Conservation (phyloP, 2,888 invertebrate genomes). For the Cyaniris semiargus region DNA sequence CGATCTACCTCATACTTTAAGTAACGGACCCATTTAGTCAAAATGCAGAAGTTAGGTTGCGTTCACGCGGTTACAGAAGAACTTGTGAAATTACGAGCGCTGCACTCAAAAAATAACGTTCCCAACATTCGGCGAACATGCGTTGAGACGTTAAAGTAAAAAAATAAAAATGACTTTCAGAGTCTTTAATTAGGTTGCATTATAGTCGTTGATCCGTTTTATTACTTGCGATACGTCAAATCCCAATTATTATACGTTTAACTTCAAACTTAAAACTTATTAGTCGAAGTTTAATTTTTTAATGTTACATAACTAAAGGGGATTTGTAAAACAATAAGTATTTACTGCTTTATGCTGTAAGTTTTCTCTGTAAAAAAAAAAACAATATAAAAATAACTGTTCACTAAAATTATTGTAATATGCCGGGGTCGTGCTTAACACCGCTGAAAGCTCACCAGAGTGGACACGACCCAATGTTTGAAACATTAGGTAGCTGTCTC, state of each 20-base stretch:
- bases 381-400: neutral
- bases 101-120: neutral
- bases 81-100: neutral
- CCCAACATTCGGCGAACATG: neutral
- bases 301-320: too few relatives aligned
- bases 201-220: too few relatives aligned
- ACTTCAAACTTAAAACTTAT: too few relatives aligned
- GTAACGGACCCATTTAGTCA: constrained; percentile 33
- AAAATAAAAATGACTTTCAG: neutral
- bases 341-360: too few relatives aligned
- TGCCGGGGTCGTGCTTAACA: neutral
- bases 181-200: too few relatives aligned
- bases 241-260: too few relatives aligned
- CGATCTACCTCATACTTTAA: constrained; percentile 3
- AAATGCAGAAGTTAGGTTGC: constrained; percentile 50
- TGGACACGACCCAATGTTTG: constrained; percentile 47
- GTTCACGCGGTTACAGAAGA: neutral
- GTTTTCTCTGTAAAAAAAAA: too few relatives aligned
- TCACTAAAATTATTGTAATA: neutral
- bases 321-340: too few relatives aligned
- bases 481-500: constrained; percentile 51
- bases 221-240: too few relatives aligned
- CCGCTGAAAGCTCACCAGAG: neutral
- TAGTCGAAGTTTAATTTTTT: too few relatives aligned
- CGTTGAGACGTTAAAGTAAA: neutral